Evolutionary conservation across 2,113 vertebrate species (phyloP), one percentile per base, ranked within the genome.

Genomic region (Passerina amoena): DNA sequence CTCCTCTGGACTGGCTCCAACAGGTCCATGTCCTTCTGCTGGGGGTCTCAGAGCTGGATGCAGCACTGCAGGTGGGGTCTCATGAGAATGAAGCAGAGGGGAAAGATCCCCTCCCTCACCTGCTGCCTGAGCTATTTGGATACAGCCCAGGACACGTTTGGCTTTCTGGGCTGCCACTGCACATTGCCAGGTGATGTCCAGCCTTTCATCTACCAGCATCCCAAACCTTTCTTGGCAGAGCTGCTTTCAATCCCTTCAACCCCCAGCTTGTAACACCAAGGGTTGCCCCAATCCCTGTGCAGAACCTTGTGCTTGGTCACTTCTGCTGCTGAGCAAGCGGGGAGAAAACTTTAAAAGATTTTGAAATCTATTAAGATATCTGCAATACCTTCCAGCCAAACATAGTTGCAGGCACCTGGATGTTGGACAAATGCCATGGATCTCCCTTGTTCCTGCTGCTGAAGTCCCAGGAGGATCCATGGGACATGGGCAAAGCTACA

Each of bases 381-480:
- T 86, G 45, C 20, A 18, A 6, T 18, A 37, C n/a, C 51, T 90
- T 66, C 27, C 45, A 76, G 27, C 12, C 48, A 59, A 27, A 13
- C 0, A 1, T 13, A 10, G 37, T 33, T 6, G 3, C 11, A 42
- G 75, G 59, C 20, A 48, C 40, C 38, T 75, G 47, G 53, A 51
- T 61, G 5, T 56, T 79, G 93, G 78, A 14, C 33, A 83, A 73
- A 51, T 38, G 54, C 63, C 3, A 0, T 9, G 22, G 45, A 50
- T 40, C 60, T 64, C 61, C 33, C 15, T 82, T 0, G 0, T 25
- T 81, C 50, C 69, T 1, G 0, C 28, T 61, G 47, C 45, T 5
- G 40, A 31, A 31, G 12, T 56, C 45, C 40, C 30, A 17, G 17
- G 28, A 73, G 28, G 44, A 71, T 70, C 33, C 31, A n/a, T 10